Conservation (phyloP, 2,113 vertebrate species). For the Cynoglossus semilaevis region DNA sequence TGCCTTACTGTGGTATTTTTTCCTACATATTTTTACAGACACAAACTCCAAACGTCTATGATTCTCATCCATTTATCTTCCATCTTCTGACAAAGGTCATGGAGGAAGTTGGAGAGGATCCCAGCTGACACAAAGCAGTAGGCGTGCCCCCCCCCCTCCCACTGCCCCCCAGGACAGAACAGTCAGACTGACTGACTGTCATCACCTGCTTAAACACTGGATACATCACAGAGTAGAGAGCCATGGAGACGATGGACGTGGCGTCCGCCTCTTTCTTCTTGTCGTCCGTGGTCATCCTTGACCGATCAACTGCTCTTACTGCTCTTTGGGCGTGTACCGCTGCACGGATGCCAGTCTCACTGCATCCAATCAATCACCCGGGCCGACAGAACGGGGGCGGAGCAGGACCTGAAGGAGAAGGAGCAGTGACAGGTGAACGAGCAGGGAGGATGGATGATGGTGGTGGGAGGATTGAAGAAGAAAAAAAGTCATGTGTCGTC, state of each 20-base stretch:
- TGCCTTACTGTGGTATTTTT: too few relatives aligned
- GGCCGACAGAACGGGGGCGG: slow-evolving; percentile 40
- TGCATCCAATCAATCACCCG: slow-evolving; percentile 33
- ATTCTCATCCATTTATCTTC: too few relatives aligned
- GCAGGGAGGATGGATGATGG: slow-evolving; percentile 7
- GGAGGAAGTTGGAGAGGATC: too few relatives aligned
- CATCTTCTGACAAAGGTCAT: too few relatives aligned
- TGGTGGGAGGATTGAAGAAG: background rate
- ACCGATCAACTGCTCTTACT: slow-evolving; percentile 31
- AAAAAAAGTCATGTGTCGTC: background rate
- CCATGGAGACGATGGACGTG: slow-evolving; percentile 91
- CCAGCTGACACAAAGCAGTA: too few relatives aligned
- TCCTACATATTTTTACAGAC: too few relatives aligned
- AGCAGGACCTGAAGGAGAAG: slow-evolving; percentile 22
- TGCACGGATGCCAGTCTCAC: slow-evolving; percentile 30
- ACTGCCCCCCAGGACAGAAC: too few relatives aligned
- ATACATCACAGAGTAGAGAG: slow-evolving; percentile 92
- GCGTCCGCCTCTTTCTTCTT: slow-evolving; percentile 94
- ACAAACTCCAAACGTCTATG: too few relatives aligned
- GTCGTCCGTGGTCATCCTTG: slow-evolving; percentile 96
- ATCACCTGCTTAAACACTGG: slow-evolving; percentile 92
- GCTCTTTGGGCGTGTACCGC: slow-evolving; percentile 25
- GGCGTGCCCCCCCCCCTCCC: too few relatives aligned
- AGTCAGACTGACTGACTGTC: too few relatives aligned
- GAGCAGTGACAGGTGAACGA: slow-evolving; percentile 7